phyloP scores from a whole-genome alignment of 2,113 vertebrate species.

The Siniperca chuatsi region DNA sequence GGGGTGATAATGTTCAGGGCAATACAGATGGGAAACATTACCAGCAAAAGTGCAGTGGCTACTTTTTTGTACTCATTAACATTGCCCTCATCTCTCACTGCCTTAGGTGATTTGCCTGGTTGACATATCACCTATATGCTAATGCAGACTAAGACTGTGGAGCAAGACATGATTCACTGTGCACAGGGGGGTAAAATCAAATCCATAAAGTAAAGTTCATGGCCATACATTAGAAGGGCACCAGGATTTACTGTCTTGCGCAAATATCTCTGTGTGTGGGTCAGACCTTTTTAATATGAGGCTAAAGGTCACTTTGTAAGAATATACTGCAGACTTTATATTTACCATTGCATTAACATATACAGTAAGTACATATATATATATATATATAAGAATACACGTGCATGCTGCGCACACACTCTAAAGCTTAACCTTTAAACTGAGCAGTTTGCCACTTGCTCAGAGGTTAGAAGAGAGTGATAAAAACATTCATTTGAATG shows the following conservation, averaged over 20 bases:
- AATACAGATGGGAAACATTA: conserved; percentile 58
- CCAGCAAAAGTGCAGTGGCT: conserved; percentile 28
- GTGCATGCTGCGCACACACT: not conserved
- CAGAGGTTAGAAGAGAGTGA: not conserved
- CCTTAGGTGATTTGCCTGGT: conserved; percentile 35
- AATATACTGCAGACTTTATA: conserved; percentile 7
- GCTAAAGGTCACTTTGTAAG: conserved; percentile 25
- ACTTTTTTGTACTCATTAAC: conserved; percentile 51
- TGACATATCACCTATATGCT: conserved; percentile 40
- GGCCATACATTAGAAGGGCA: conserved; percentile 29
- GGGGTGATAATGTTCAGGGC: conserved; percentile 43
- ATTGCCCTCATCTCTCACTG: conserved; percentile 45
- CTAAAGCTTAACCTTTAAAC: conserved; percentile 18
- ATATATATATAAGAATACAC: not conserved
- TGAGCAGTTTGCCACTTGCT: not conserved
- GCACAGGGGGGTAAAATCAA: conserved; percentile 41
- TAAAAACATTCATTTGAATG: conserved; percentile 23
- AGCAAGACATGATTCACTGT: conserved; percentile 7
- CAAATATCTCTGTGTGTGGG: conserved; percentile 12
- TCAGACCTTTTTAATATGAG: conserved; percentile 40
- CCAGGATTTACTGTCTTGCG: conserved; percentile 26
- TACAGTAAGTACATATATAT: not conserved
- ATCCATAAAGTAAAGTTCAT: conserved; percentile 66
- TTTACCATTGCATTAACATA: conserved; percentile 24
- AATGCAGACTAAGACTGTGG: conserved; percentile 25